Evolutionary conservation across 2,888 invertebrate genomes (phyloP).

Genomic region (Epistrophella euchroma): DNA sequence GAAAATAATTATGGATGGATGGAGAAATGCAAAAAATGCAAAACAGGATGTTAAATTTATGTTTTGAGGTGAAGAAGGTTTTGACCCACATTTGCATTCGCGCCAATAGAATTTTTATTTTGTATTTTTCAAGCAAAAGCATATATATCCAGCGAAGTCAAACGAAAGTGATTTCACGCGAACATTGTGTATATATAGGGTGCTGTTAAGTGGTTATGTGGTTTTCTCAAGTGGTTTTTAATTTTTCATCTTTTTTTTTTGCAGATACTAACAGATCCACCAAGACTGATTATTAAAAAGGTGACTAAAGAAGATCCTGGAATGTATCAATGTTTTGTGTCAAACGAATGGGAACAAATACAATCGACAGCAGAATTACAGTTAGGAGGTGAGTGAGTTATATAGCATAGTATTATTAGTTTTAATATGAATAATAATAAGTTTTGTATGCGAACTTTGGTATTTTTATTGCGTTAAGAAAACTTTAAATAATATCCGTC

Average conservation of each 20-base stretch:
- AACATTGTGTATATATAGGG: not conserved
- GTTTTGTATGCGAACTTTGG: too few relatives aligned
- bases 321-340: constrained; percentile 95
- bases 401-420: too few relatives aligned
- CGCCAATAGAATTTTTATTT: constrained; percentile 27
- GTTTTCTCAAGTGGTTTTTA: constrained; percentile 56
- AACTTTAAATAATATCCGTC: too few relatives aligned
- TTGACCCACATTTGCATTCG: constrained; percentile 62
- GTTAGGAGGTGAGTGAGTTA: constrained; percentile 88
- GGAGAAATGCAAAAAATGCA: constrained; percentile 43
- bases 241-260: constrained; percentile 78
- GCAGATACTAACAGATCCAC: constrained; percentile 83
- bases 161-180: constrained; percentile 20
- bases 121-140: constrained; percentile 1
- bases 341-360: constrained; percentile 92
- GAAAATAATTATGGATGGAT: constrained; percentile 49
- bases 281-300: constrained; percentile 86
- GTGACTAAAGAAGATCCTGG: constrained; percentile 93
- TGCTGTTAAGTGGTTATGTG: constrained; percentile 9
- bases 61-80: constrained; percentile 70
- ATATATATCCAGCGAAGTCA: not conserved
- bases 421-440: too few relatives aligned
- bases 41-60: constrained; percentile 61
- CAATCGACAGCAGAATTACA: constrained; percentile 92
- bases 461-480: too few relatives aligned